Conservation (phyloP, 2,888 invertebrate species). For the Drosophila algonquin region DNA sequence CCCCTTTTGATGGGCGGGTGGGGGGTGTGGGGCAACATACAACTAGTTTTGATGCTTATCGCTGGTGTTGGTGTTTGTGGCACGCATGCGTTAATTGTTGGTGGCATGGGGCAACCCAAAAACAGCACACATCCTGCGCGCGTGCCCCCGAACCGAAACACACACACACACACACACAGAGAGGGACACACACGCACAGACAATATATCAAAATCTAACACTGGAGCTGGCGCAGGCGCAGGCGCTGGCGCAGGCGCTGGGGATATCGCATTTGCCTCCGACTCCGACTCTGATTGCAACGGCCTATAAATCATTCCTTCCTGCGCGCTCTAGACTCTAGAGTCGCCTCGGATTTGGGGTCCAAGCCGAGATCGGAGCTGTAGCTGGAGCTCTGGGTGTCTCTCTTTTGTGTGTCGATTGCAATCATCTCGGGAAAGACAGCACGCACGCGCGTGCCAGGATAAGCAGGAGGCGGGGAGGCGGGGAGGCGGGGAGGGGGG, state of each 20-base stretch:
- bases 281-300: constrained; percentile 71
- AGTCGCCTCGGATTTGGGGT: constrained; percentile 8
- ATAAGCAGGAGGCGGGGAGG: constrained; percentile 20
- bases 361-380: constrained; percentile 13
- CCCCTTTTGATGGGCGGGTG: constrained; percentile 36
- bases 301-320: constrained; percentile 67
- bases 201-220: constrained; percentile 74
- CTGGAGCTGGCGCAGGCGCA: constrained; percentile 6
- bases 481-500: background rate
- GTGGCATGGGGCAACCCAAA: constrained; percentile 48
- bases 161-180: constrained; percentile 26
- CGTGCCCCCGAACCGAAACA: constrained; percentile 68
- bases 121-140: constrained; percentile 70
- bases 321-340: constrained; percentile 17
- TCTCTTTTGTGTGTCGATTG: constrained; percentile 67
- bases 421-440: constrained; percentile 69
- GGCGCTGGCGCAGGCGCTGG: constrained; percentile 24
- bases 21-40: background rate
- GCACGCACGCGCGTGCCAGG: constrained; percentile 73
- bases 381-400: constrained; percentile 2
- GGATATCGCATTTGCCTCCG: constrained; percentile 70
- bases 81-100: constrained; percentile 76
- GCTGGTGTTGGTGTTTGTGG: constrained; percentile 40
- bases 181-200: constrained; percentile 4
- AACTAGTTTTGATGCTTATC: constrained; percentile 60